Conservation (phyloP, 2,888 invertebrate genomes). For the Coremacera marginata region DNA sequence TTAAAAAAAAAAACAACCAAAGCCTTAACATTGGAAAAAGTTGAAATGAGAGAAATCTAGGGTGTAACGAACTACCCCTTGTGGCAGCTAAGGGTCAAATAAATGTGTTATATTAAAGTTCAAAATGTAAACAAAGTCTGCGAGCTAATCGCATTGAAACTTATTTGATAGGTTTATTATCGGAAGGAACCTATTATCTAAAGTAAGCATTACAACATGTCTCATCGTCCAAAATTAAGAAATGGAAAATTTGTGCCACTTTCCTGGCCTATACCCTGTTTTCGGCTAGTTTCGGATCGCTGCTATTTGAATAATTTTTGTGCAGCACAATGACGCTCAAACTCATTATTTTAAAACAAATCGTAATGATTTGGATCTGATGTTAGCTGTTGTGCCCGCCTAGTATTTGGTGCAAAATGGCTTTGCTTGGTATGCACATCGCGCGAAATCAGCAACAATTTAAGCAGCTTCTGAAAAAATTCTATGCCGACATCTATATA, state of each 20-base stretch:
- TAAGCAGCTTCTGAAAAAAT: not conserved
- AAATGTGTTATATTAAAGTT: no score
- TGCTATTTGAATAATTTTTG: not conserved
- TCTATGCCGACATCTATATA: constrained; percentile 5
- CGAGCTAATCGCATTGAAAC: no score
- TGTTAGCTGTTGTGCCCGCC: not conserved
- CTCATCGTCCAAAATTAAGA: constrained; percentile 54
- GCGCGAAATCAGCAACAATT: not conserved
- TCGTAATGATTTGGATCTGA: not conserved
- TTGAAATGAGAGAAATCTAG: no score
- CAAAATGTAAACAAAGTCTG: no score
- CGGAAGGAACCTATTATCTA: no score
- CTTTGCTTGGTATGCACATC: not conserved
- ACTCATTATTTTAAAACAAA: not conserved
- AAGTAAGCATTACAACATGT: no score
- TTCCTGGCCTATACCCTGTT: constrained; percentile 53
- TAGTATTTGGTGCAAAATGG: not conserved
- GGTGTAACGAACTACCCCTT: no score
- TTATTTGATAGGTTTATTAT: no score
- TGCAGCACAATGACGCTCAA: constrained; percentile 5
- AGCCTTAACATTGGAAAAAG: no score
- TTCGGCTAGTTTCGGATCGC: constrained; percentile 50
- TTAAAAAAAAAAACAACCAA: no score
- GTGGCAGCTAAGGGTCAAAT: no score
- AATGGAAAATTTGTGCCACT: constrained; percentile 51